phyloP scores from a whole-genome alignment of 92 coral and sea anemone species.

The Paramuricea clavata region DNA sequence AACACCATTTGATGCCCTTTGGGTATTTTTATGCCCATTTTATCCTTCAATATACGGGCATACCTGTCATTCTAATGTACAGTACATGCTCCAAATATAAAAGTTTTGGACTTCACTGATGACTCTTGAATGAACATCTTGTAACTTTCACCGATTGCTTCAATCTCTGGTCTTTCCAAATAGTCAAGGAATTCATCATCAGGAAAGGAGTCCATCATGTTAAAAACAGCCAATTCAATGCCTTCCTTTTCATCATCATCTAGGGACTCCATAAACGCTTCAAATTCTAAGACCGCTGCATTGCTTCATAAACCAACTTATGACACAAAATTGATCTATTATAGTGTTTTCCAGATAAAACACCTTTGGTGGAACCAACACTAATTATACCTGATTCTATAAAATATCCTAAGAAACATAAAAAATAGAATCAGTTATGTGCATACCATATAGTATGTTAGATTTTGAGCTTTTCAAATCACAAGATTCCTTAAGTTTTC shows the following conservation, averaged over 20 bases:
- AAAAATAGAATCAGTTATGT: too few relatives aligned
- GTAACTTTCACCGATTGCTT: neutral
- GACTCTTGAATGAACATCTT: neutral
- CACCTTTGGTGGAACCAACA: neutral
- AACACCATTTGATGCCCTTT: too few relatives aligned
- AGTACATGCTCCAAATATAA: constrained; percentile 48
- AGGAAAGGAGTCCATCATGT: constrained; percentile 1
- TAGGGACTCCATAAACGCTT: neutral
- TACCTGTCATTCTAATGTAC: constrained; percentile 50
- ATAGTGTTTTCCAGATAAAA: constrained; percentile 12
- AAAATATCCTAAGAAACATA: neutral
- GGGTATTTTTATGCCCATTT: neutral
- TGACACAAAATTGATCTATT: neutral
- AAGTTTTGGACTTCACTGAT: too few relatives aligned
- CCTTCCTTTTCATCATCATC: constrained; percentile 2
- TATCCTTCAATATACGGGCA: neutral
- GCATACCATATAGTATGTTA: too few relatives aligned
- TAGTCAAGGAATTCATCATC: neutral
- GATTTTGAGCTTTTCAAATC: constrained; percentile 26
- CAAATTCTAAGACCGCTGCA: constrained; percentile 13
- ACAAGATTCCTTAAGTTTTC: too few relatives aligned
- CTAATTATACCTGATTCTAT: neutral
- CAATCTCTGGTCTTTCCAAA: constrained; percentile 15
- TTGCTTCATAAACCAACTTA: neutral
- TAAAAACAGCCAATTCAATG: neutral